Percentiles rank a stretch among this genome's conserved stretches.
These are phyloP conservation scores for Thalassarche chlororhynchos DNA, from an alignment of 2,113 vertebrate species.

Conservation along the genomic window DNA sequence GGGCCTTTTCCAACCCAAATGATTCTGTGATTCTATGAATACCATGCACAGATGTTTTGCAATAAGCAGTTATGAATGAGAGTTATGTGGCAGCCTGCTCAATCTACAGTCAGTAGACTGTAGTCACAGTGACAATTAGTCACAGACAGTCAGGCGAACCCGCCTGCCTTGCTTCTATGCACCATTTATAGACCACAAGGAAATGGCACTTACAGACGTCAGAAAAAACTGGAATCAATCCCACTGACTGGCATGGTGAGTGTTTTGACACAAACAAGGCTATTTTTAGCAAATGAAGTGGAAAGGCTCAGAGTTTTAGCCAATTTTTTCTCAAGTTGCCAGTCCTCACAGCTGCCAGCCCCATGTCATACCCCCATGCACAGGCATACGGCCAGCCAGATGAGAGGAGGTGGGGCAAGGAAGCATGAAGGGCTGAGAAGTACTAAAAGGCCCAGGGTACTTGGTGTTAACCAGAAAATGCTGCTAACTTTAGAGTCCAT, in stretches of 20 bases:
- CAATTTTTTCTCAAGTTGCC: not conserved
- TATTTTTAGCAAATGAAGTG: not conserved
- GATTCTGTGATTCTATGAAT: not conserved
- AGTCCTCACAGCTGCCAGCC: not conserved
- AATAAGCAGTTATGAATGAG: not conserved
- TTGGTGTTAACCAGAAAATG: not conserved
- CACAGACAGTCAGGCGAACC: not conserved
- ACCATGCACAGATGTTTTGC: not conserved
- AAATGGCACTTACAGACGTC: not conserved
- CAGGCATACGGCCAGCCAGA: not conserved
- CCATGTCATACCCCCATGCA: not conserved
- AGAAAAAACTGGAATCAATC: not conserved
- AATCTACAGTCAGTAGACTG: not conserved
- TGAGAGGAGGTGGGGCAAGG: not conserved
- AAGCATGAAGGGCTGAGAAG: not conserved
- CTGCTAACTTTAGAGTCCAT: not conserved
- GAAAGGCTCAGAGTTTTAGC: not conserved
- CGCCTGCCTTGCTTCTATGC: not conserved
- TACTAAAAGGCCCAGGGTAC: not conserved
- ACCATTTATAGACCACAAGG: not conserved
- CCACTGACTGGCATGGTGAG: not conserved
- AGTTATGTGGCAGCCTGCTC: not conserved
- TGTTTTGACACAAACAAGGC: not conserved
- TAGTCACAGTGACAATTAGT: not conserved
- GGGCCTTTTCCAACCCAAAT: no score